Percentiles rank a stretch among this genome's conserved stretches.
These are phyloP conservation scores for Alexandromys fortis DNA, from an alignment of 2,113 vertebrate species.

Conservation along the genomic window DNA sequence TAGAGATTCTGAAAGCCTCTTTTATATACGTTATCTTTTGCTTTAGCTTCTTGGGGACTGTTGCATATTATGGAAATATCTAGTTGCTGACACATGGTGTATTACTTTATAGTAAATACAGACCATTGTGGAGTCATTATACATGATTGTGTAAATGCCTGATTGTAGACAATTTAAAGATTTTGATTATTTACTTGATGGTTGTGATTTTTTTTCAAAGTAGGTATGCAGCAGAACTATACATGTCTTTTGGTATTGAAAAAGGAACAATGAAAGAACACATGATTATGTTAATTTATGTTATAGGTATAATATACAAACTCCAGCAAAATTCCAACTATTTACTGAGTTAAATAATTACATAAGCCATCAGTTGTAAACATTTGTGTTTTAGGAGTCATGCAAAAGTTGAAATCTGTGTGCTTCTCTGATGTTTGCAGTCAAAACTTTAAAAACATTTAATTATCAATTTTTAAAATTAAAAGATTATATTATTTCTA, in stretches of 20 bases:
- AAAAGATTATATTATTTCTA: neutral
- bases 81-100: slow-evolving; percentile 14
- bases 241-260: neutral
- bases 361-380: neutral
- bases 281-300: neutral
- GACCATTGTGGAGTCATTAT: neutral
- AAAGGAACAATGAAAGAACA: neutral
- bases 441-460: neutral
- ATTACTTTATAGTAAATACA: neutral
- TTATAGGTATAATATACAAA: neutral
- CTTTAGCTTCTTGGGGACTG: slow-evolving; percentile 14
- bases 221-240: neutral
- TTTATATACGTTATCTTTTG: slow-evolving; percentile 31
- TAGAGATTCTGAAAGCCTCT: neutral
- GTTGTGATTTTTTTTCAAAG: slow-evolving; percentile 25
- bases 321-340: neutral
- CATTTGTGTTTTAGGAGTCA: neutral
- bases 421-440: neutral
- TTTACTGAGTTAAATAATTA: neutral
- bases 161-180: slow-evolving; percentile 54
- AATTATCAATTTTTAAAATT: neutral
- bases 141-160: slow-evolving; percentile 14
- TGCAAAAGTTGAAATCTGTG: neutral
- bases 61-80: slow-evolving; percentile 32
- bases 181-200: slow-evolving; percentile 52